Percentiles rank a stretch among this genome's conserved stretches.
These are phyloP conservation scores for Enteromius radiatus DNA, from an alignment of 2,797 vertebrate genomes.

Conservation along the genomic window DNA sequence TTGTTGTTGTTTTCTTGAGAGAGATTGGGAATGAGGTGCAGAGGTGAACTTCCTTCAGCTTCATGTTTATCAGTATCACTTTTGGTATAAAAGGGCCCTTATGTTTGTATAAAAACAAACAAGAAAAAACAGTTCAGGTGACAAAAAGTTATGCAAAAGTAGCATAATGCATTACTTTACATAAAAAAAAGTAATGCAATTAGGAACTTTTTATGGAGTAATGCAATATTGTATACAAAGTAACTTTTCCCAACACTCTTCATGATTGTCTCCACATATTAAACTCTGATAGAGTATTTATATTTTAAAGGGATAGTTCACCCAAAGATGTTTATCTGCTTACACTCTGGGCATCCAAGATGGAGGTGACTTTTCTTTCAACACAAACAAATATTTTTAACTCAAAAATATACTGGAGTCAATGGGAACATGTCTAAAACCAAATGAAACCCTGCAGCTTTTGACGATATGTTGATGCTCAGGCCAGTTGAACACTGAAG, in stretches of 20 bases:
- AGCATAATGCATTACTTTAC: neutral
- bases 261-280: neutral
- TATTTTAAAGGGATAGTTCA: neutral
- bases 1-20: conserved; percentile 52
- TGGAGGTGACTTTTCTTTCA: too few species aligned
- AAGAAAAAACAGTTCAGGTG: neutral
- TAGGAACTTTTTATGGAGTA: neutral
- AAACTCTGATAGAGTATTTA: neutral
- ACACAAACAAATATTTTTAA: too few species aligned
- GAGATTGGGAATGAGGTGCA: neutral
- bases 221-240: neutral
- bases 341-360: too few species aligned
- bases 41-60: neutral
- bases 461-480: too few species aligned
- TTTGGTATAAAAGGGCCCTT: neutral
- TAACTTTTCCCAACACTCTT: neutral
- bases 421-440: too few species aligned
- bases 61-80: neutral
- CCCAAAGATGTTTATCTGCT: too few species aligned
- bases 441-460: too few species aligned
- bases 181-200: neutral
- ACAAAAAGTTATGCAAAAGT: neutral
- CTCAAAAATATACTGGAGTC: too few species aligned
- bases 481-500: too few species aligned
- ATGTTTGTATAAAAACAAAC: neutral